Base-by-base conservation (phyloP, 2,113 vertebrate genomes). In the Apteryx mantelli region DNA sequence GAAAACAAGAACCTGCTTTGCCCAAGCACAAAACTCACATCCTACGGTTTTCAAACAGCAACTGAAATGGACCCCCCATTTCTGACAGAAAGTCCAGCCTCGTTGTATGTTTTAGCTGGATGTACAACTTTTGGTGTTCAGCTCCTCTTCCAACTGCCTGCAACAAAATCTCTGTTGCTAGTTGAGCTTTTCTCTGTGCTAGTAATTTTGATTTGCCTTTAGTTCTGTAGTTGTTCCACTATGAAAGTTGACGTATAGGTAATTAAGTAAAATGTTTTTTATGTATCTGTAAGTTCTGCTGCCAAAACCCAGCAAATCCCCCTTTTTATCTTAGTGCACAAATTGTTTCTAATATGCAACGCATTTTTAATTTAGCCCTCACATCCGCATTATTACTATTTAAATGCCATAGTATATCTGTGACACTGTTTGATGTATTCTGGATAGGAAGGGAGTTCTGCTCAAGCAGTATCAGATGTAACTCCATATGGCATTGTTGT, bases 371-470 rank as follows among this genome's bases (percentile, higher is more conserved):
- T 97, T 97, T 97, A 96, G 97, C 89, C 82, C 89, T 91, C 71
- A 36, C 60, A 96, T 97, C 95, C 55, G 4, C 95, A 93, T 97
- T 98, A 84, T 96, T 97, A 88, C 95, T 97, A 86, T 98, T 97
- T 98, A 98, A 98, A 98, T 98, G 97, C 98, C 98, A 95, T 26
- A 42, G 93, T 96, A 81, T 98, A 97, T 98, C 97, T 95, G 79
- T 96, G 97, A 93, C 94, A 83, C 92, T 42, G 36, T 97, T 97
- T 98, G 98, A 98, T 97, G 91, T 93, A 94, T 95, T 97, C 93
- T 93, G 96, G 95, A 97, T 95, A 81, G 93, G 90, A 95, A 96
- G 94, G 97, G 94, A 78, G 74, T 93, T 97, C 96, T 97, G 92
- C 77, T 97, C 94, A 42, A 92, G 80, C 94, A 82, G 90, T 84